Percentiles rank a stretch among this genome's conserved stretches.
These are phyloP conservation scores for Emydoidea blandingii DNA, from an alignment of 2,797 vertebrate species.

Conservation along the genomic window DNA sequence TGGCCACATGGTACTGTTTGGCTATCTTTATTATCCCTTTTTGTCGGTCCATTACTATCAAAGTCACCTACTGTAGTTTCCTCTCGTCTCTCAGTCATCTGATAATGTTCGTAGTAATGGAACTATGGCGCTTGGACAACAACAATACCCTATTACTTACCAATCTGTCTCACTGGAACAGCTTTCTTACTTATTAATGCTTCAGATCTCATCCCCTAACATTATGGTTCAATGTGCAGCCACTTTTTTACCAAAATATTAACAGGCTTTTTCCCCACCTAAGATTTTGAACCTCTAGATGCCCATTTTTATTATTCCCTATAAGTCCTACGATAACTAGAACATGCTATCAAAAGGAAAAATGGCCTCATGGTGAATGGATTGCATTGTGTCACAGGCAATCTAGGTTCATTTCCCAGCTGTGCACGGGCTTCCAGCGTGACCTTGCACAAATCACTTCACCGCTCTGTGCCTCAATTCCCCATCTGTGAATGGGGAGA, in stretches of 20 bases:
- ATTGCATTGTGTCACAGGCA: background rate
- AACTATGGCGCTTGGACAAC: no score
- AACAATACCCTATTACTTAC: background rate
- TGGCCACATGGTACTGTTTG: background rate
- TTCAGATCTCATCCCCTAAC: background rate
- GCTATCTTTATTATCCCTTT: background rate
- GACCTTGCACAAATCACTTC: background rate
- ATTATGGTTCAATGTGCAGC: background rate
- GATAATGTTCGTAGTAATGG: background rate
- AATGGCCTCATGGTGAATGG: rapidly evolving
- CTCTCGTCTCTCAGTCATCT: background rate
- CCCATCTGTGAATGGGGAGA: background rate
- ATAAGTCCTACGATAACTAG: background rate
- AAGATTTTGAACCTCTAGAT: background rate
- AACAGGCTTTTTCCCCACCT: background rate
- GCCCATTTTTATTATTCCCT: background rate
- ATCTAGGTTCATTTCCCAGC: background rate
- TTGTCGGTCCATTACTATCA: background rate
- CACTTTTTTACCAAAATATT: background rate
- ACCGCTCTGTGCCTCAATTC: background rate
- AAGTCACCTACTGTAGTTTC: background rate
- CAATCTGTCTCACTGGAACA: background rate
- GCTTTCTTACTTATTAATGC: background rate
- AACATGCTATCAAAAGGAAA: rapidly evolving
- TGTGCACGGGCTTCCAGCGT: rapidly evolving